Conservation (phyloP, 2,113 vertebrate genomes). For the Toxostoma redivivum region DNA sequence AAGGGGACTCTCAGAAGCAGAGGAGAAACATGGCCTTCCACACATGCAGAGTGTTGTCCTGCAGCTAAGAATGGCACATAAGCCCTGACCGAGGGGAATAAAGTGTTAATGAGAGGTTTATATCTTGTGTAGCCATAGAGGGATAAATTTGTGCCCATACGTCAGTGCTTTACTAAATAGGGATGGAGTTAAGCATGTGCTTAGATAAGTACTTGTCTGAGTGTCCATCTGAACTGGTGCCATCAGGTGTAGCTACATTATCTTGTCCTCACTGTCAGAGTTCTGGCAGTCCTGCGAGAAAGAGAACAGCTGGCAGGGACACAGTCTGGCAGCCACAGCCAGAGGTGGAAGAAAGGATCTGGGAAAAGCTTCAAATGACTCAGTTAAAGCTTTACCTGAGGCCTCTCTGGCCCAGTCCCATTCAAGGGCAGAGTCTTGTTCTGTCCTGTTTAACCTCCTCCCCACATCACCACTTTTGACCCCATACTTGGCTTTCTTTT, state of each 20-base stretch:
- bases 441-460: not conserved
- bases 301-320: not conserved
- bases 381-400: not conserved
- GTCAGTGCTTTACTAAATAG: slow-evolving; percentile 42
- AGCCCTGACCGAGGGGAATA: not conserved
- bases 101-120: slow-evolving; percentile 2
- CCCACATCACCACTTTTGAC: not conserved
- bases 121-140: not conserved
- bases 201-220: not conserved
- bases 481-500: not conserved
- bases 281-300: fast-evolving
- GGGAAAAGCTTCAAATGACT: not conserved
- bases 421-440: not conserved
- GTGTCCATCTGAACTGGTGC: not conserved
- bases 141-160: not conserved
- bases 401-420: not conserved
- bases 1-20: not conserved
- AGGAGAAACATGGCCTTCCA: not conserved
- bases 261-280: not conserved
- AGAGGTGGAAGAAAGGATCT: not conserved
- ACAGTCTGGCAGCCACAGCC: not conserved
- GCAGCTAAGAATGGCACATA: not conserved
- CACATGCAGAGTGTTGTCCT: not conserved
- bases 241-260: not conserved
- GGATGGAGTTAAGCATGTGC: slow-evolving; percentile 41